These are phyloP conservation scores for Anolis carolinensis DNA, from an alignment of 2,113 vertebrate genomes.

Conservation along the genomic window DNA sequence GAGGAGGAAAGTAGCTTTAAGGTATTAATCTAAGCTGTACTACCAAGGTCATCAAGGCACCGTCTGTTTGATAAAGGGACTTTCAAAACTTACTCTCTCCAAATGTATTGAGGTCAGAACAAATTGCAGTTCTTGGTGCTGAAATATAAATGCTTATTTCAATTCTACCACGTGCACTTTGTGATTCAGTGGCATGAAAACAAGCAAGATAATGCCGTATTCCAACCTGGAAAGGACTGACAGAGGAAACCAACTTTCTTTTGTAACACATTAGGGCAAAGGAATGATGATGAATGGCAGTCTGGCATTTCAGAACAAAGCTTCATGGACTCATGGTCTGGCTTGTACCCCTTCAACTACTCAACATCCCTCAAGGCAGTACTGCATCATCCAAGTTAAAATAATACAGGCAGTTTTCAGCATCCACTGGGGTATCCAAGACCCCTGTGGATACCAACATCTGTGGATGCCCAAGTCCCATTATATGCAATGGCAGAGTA, in stretches of 20 bases:
- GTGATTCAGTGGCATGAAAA: not conserved
- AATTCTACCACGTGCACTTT: too few species aligned
- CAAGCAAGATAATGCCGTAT: not conserved
- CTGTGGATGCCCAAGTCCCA: too few species aligned
- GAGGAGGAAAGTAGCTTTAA: slow-evolving; percentile 29
- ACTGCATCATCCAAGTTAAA: too few species aligned
- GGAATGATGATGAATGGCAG: not conserved
- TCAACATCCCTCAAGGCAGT: not conserved
- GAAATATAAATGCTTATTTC: not conserved
- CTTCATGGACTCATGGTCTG: not conserved
- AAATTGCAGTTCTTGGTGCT: not conserved
- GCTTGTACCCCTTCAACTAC: not conserved
- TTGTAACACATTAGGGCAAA: not conserved
- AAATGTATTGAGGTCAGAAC: not conserved
- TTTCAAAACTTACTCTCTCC: not conserved
- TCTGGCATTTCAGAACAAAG: too few species aligned
- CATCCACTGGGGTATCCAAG: too few species aligned
- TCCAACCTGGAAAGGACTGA: too few species aligned
- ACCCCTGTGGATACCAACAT: too few species aligned
- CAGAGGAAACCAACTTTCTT: too few species aligned
- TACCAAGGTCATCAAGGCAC: slow-evolving; percentile 5
- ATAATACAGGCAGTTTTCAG: too few species aligned
- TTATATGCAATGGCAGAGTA: too few species aligned
- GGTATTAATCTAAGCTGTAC: slow-evolving; percentile 22
- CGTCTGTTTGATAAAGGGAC: not conserved